A percentile compares a stretch with the other conserved stretches of the same genome.
phyloP scores from a whole-genome alignment of 2,113 vertebrate species.

The Pseudolaguvia tuberculata region DNA sequence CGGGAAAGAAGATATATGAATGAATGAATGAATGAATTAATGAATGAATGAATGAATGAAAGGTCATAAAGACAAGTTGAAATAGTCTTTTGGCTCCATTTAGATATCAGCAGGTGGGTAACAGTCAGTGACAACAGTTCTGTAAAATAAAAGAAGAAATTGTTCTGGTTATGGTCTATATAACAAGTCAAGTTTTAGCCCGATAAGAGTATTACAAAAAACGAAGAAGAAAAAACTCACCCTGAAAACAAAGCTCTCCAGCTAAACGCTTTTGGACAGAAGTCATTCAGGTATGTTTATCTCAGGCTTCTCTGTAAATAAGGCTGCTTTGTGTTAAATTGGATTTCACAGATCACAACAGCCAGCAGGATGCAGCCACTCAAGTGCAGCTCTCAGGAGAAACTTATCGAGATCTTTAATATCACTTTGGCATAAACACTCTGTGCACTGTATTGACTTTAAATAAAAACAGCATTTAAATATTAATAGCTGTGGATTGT shows the following conservation, averaged over 20 bases:
- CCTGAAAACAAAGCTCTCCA: constrained; percentile 35
- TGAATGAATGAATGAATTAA: no score
- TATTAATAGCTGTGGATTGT: constrained; percentile 59
- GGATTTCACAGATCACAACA: constrained; percentile 58
- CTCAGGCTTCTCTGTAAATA: constrained; percentile 55
- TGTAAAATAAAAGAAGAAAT: constrained; percentile 26
- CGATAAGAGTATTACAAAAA: constrained; percentile 37
- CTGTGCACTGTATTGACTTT: constrained; percentile 48
- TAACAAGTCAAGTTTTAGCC: constrained; percentile 26
- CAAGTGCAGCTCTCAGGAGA: constrained; percentile 56
- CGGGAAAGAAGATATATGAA: no score
- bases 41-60: no score
- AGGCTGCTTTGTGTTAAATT: constrained; percentile 57
- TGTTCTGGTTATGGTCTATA: constrained; percentile 15
- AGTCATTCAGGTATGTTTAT: constrained; percentile 58
- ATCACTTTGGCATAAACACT: constrained; percentile 56
- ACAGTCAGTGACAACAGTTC: constrained; percentile 12
- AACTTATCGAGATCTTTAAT: constrained; percentile 58
- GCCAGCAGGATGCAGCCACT: constrained; percentile 53
- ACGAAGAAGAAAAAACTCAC: background rate
- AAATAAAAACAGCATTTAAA: constrained; percentile 61
- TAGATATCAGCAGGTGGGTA: constrained; percentile 13
- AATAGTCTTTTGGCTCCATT: constrained; percentile 14
- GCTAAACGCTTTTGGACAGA: constrained; percentile 54
- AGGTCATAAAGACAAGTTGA: background rate